A percentile compares a stretch with the other conserved stretches of the same genome.
phyloP scores from a whole-genome alignment of 1,140 invertebrate species.

The Goniozus legneri region DNA sequence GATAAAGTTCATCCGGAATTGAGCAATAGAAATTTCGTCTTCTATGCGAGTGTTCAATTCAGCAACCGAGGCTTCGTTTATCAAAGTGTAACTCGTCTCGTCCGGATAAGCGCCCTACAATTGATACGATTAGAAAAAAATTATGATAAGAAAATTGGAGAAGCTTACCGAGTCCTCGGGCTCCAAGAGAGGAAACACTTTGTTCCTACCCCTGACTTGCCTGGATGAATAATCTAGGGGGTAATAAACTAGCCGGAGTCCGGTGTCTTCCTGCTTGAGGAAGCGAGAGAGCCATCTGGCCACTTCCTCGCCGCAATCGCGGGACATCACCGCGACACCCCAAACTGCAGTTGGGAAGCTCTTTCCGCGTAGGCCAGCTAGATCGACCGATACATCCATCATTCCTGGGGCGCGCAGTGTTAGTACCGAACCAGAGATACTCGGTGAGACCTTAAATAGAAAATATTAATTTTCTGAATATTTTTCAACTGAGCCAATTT shows the following conservation, averaged over 20 bases:
- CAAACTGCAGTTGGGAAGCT: conserved; percentile 50
- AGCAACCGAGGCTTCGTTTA: conserved; percentile 62
- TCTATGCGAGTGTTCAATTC: conserved; percentile 61
- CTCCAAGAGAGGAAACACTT: conserved; percentile 29
- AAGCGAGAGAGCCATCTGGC: conserved; percentile 62
- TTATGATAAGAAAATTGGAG: conserved; percentile 2
- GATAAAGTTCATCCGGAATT: conserved; percentile 69
- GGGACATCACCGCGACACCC: conserved; percentile 51
- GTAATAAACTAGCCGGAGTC: conserved; percentile 60
- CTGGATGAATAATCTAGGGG: conserved; percentile 48
- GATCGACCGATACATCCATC: conserved; percentile 52
- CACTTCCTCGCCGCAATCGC: conserved; percentile 62
- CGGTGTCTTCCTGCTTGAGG: conserved; percentile 56
- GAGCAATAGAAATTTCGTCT: conserved; percentile 52
- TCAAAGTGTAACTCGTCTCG: conserved; percentile 58
- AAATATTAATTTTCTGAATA: neutral
- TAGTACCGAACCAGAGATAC: conserved; percentile 44
- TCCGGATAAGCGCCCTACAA: conserved; percentile 62
- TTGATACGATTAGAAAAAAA: neutral
- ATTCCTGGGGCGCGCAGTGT: conserved; percentile 52
- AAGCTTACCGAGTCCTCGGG: conserved; percentile 34
- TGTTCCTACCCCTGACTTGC: conserved; percentile 29
- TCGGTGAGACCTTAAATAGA: conserved; percentile 41
- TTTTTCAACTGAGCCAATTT: too few relatives aligned
- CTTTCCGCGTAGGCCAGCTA: conserved; percentile 48